Percentiles rank a stretch among this genome's conserved stretches.
Evolutionary conservation across 2,797 vertebrate species (phyloP).

Genomic region (Platyrinchus mystaceus): DNA sequence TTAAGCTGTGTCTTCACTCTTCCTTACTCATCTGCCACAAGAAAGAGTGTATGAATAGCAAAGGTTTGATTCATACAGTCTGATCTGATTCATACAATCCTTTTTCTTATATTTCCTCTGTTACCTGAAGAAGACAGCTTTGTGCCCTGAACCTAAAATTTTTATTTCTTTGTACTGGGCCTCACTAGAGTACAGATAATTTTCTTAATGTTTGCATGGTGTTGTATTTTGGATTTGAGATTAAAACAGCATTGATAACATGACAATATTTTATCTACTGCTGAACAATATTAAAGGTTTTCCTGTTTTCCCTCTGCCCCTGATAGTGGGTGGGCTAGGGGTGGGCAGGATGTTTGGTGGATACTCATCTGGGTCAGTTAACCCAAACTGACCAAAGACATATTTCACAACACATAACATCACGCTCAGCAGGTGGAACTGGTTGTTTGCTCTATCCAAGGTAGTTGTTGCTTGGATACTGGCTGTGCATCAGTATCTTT

Average conservation of each 20-base stretch:
- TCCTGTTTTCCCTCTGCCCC: neutral
- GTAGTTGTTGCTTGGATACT: neutral
- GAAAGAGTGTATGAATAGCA: neutral
- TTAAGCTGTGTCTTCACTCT: neutral
- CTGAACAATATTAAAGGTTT: neutral
- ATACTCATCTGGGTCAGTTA: neutral
- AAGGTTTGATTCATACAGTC: neutral
- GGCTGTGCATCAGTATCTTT: neutral
- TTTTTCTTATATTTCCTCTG: neutral
- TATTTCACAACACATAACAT: neutral
- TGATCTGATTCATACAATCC: neutral
- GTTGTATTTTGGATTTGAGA: neutral
- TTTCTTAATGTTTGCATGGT: neutral
- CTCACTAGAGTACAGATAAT: neutral
- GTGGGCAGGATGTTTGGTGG: neutral
- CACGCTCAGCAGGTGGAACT: neutral
- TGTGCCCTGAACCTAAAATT: neutral
- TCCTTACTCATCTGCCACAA: neutral
- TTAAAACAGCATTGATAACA: neutral
- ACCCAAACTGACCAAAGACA: neutral
- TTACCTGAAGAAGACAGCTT: neutral
- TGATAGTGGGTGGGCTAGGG: neutral
- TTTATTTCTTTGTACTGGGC: neutral
- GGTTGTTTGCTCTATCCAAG: neutral
- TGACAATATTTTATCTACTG: neutral